A percentile compares a stretch with the other conserved stretches of the same genome.
Evolutionary conservation across 2,797 vertebrate species (phyloP).

Genomic region (Sandelia bainsii): DNA sequence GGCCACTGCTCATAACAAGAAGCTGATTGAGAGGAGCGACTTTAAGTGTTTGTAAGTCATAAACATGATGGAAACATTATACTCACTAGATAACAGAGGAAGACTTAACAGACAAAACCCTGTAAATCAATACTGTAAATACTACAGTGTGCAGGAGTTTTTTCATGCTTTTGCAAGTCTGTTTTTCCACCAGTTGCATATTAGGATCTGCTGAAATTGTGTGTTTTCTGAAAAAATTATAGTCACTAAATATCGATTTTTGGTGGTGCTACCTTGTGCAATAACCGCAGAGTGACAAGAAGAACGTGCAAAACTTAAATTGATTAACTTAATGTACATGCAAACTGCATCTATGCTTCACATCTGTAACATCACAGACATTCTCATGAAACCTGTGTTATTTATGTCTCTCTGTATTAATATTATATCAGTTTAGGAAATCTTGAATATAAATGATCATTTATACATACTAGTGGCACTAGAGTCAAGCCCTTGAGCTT

Average conservation of each 20-base stretch:
- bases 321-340: background rate
- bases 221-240: too few species aligned
- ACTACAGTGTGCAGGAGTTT: too few species aligned
- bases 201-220: too few species aligned
- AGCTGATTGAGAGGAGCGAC: background rate
- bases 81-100: background rate
- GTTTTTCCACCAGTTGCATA: too few species aligned
- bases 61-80: background rate
- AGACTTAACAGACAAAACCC: too few species aligned
- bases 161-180: too few species aligned
- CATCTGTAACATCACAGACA: constrained; percentile 2
- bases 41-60: background rate
- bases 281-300: background rate
- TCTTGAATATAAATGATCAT: background rate
- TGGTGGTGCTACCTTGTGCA: background rate
- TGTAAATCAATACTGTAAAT: too few species aligned
- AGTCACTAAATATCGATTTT: background rate
- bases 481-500: background rate
- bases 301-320: background rate
- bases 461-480: background rate
- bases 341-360: background rate
- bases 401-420: background rate
- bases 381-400: background rate
- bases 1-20: too few species aligned
- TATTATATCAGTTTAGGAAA: background rate